These are phyloP conservation scores for Drosophila leonis DNA, from an alignment of 2,888 invertebrate genomes.

Conservation along the genomic window DNA sequence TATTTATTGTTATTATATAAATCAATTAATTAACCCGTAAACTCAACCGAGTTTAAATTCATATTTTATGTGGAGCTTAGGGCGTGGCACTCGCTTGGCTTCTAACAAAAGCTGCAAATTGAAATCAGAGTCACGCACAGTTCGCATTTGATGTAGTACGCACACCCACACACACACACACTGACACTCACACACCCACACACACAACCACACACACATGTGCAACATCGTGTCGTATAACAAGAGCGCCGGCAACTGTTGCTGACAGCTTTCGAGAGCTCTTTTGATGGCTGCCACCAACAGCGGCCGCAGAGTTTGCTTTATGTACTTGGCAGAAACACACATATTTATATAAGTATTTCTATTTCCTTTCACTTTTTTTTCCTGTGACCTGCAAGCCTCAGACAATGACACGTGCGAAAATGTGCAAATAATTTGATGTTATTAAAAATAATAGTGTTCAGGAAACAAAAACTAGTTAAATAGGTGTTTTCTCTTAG, in stretches of 20 bases:
- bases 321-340: slow-evolving; percentile 9
- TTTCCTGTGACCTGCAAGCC: not conserved
- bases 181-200: slow-evolving; percentile 10
- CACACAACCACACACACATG: slow-evolving; percentile 14
- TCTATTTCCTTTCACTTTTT: not conserved
- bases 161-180: slow-evolving; percentile 1
- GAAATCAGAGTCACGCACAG: slow-evolving; percentile 65
- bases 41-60: slow-evolving; percentile 42
- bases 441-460: not conserved
- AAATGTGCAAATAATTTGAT: slow-evolving; percentile 1
- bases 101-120: slow-evolving; percentile 57
- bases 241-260: slow-evolving; percentile 63
- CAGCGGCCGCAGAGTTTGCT: slow-evolving; percentile 45
- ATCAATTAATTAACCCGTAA: slow-evolving; percentile 34
- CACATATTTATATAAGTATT: slow-evolving; percentile 15
- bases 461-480: not conserved
- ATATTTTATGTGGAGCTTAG: slow-evolving; percentile 28
- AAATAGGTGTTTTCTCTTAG: not conserved
- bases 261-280: slow-evolving; percentile 62
- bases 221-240: slow-evolving; percentile 48
- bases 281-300: slow-evolving; percentile 53
- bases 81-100: slow-evolving; percentile 9
- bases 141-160: slow-evolving; percentile 35
- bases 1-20: not conserved
- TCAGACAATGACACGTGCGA: slow-evolving; percentile 39